Base-by-base conservation (phyloP, 2,113 vertebrate genomes). In the Brachyistius frenatus region DNA sequence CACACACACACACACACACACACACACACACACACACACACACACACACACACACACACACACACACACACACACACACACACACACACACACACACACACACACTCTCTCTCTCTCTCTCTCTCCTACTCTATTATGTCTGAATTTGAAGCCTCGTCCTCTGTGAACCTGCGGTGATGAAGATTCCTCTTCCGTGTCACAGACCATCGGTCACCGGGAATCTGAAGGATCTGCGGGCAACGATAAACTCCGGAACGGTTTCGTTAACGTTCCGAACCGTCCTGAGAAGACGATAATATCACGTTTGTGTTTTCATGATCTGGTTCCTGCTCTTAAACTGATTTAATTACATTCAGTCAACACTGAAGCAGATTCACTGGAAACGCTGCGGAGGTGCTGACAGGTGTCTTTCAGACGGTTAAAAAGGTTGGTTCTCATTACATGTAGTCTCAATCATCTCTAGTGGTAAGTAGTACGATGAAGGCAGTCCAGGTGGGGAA, bases 121-220 rank as follows among this genome's bases (percentile, higher is more conserved):
- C 23, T 23, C 23, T 23, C 23, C 23, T 23, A 23, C 23, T 23
- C 23, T 83, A 80, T 61, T 41, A 9, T 50, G 84, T 62, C 80
- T 73, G 7, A 65, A 61, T 71, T 72, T 63, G 6, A 30, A 57
- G 41, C 52, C 7, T 66, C 73, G 2, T 77, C 73, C 50, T 86
- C 78, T 80, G 15, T 60, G 68, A 82, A 63, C 76, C 70, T 35
- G 44, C 57, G 14, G 62, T 33, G 81, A 88, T 70, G 55, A 60
- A 66, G 79, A 77, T 44, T 76, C 79, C 76, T 69, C 16, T 56
- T 61, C 55, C 37, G 80, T 31, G 68, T 63, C 79, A 66, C 79
- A 54, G 87, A 68, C 61, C 53, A 3, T 61, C 55, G 72, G 60
- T 54, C 55, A 5, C n/a, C 65, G 47, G 86, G 86, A 91, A 85